Percentiles rank a stretch among this genome's conserved stretches.
Evolutionary conservation across 2,797 vertebrate species (phyloP).

Genomic region (Helostoma temminkii): DNA sequence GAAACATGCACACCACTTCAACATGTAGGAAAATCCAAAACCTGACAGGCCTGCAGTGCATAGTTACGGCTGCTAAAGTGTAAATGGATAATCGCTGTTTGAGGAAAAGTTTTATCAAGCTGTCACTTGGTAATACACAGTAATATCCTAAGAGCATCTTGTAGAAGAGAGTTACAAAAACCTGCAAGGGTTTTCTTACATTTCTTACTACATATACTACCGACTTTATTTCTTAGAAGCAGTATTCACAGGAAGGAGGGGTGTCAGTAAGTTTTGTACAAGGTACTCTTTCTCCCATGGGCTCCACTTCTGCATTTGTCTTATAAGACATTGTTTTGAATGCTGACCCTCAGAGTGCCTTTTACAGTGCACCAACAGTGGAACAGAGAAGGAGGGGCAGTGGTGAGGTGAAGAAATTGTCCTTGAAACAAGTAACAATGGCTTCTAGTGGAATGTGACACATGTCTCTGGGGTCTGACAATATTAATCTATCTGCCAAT

Average conservation of each 20-base stretch:
- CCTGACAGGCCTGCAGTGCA: conserved; percentile 3
- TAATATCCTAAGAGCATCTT: conserved; percentile 18
- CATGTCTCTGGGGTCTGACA: conserved; percentile 89
- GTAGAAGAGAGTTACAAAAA: not conserved
- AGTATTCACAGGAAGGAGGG: conserved; percentile 12
- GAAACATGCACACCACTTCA: too few relatives aligned
- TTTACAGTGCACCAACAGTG: conserved; percentile 47
- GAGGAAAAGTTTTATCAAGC: not conserved
- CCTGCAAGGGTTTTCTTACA: conserved; percentile 12
- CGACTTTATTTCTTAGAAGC: not conserved
- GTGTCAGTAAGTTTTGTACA: conserved; percentile 37
- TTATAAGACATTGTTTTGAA: conserved; percentile 42
- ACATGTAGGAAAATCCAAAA: not conserved
- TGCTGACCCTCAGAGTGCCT: conserved; percentile 48
- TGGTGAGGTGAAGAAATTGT: conserved; percentile 77
- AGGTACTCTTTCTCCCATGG: conserved; percentile 28
- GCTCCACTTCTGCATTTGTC: conserved; percentile 35
- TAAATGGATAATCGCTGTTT: conserved; percentile 7
- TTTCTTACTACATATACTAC: not conserved
- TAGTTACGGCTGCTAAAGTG: conserved; percentile 3
- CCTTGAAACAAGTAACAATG: conserved; percentile 89
- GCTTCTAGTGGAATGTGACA: conserved; percentile 88
- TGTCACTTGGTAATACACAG: not conserved
- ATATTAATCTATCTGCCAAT: conserved; percentile 95
- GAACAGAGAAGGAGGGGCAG: conserved; percentile 38